These are phyloP conservation scores for Eretmocerus hayati DNA, from an alignment of 2,888 invertebrate genomes.

Conservation along the genomic window DNA sequence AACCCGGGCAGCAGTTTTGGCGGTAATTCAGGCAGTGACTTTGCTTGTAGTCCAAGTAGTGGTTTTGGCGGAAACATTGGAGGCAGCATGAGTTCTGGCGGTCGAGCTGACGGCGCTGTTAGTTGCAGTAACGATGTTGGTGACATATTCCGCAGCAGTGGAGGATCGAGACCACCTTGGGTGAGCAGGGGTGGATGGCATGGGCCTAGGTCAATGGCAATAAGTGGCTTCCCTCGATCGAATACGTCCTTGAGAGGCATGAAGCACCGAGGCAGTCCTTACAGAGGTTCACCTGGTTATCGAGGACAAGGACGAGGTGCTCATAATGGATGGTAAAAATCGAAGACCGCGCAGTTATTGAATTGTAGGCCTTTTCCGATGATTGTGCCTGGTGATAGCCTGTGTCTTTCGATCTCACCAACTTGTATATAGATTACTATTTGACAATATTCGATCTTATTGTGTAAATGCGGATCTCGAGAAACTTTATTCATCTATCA, in stretches of 20 bases:
- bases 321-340: constrained; percentile 39
- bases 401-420: no score
- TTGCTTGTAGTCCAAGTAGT: neutral
- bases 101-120: constrained; percentile 2
- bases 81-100: no score
- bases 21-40: neutral
- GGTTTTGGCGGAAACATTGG: neutral
- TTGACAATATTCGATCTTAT: no score
- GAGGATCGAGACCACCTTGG: constrained; percentile 47
- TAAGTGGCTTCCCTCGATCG: constrained; percentile 15
- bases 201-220: constrained; percentile 32
- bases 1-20: neutral
- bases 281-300: constrained; percentile 36
- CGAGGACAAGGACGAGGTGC: constrained; percentile 35
- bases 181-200: constrained; percentile 38
- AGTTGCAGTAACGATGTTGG: no score
- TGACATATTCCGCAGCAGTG: constrained; percentile 20
- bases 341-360: neutral
- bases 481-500: no score
- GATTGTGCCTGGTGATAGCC: neutral
- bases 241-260: constrained; percentile 35
- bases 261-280: constrained; percentile 39
- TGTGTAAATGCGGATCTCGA: no score
- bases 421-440: constrained; percentile 1
- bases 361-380: no score